Evolutionary conservation across 2,797 vertebrate genomes (phyloP), one percentile per base, ranked within the genome.

Genomic region (Pelobates cultripes): DNA sequence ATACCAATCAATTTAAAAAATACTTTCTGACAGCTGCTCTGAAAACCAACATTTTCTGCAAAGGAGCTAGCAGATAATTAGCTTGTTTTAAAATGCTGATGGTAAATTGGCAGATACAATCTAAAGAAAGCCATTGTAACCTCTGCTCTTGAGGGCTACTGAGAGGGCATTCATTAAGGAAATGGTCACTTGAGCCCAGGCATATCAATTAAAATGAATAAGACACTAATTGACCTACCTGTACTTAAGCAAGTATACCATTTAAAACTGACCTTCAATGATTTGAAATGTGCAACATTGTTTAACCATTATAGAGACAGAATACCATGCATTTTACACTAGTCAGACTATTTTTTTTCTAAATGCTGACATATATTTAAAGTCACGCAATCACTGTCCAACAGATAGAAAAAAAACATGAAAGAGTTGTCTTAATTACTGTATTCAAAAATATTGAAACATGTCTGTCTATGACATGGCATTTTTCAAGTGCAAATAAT

Each of bases 161-260:
- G 28, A 64, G n/a, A 64, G 61, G 61, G 5, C 61, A 40, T 64
- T 13, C 28, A 7, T 64, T 64, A 64, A 64, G 61, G 17, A 64
- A 64, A 17, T 40, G n/a, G 17, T 10, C 14, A 28, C 61, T 28
- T 64, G 61, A 64, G 17, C 17, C 6, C 17, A 64, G 28, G 61
- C 7, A 64, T 64, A 64, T 64, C 4, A 64, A 64, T 64, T 64
- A 64, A 64, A 64, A 64, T 64, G 3, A 64, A 64, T 64, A n/a
- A 64, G 61, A 40, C 61, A 64, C 17, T 64, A 17, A 64, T 64
- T 64, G 61, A 64, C 61, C 7, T 64, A 64, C 14, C 55, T 57
- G 55, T 57, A 57, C 13, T 57, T 15, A 12, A 12, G 14, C 9
- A 57, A 57, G 55, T 4, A 57, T 57, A 57, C 55, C 55, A 40